Evolutionary conservation across 2,888 invertebrate species (phyloP).

Genomic region (Podotricha telesiphe): DNA sequence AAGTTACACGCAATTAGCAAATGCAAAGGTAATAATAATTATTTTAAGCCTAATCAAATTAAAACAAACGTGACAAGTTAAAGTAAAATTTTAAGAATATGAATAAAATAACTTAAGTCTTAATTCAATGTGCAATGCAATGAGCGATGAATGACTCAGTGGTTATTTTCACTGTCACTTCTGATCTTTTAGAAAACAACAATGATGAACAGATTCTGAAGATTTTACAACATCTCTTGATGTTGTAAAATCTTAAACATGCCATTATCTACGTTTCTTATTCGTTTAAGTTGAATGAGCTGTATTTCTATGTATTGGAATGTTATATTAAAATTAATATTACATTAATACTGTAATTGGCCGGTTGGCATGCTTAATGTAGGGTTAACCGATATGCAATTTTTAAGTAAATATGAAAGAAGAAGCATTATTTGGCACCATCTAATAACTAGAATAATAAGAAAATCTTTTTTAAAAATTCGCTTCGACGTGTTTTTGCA

Average conservation of each 20-base stretch:
- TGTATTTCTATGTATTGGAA: too few relatives aligned
- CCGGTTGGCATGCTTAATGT: too few relatives aligned
- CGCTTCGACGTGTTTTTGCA: not conserved
- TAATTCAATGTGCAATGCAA: too few relatives aligned
- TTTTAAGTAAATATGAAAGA: too few relatives aligned
- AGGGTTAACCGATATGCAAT: too few relatives aligned
- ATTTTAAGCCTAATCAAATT: not conserved
- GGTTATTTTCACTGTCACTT: slow-evolving; percentile 23
- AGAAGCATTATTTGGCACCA: too few relatives aligned
- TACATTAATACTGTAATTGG: too few relatives aligned
- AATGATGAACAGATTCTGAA: not conserved
- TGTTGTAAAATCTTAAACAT: too few relatives aligned
- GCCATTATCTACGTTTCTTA: not conserved
- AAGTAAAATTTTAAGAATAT: slow-evolving; percentile 8
- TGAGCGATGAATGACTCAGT: slow-evolving; percentile 25
- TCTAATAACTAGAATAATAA: too few relatives aligned
- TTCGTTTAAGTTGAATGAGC: not conserved
- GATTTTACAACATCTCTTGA: too few relatives aligned
- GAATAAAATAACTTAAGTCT: slow-evolving; percentile 1
- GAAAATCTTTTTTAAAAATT: too few relatives aligned
- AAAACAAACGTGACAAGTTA: slow-evolving; percentile 1
- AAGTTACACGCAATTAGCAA: not conserved
- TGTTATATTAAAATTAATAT: too few relatives aligned
- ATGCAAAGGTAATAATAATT: not conserved
- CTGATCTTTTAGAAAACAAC: slow-evolving; percentile 23